Percentiles rank a stretch among this genome's conserved stretches.
These are phyloP conservation scores for Salvator merianae DNA, from an alignment of 2,113 vertebrate genomes.

Conservation along the genomic window DNA sequence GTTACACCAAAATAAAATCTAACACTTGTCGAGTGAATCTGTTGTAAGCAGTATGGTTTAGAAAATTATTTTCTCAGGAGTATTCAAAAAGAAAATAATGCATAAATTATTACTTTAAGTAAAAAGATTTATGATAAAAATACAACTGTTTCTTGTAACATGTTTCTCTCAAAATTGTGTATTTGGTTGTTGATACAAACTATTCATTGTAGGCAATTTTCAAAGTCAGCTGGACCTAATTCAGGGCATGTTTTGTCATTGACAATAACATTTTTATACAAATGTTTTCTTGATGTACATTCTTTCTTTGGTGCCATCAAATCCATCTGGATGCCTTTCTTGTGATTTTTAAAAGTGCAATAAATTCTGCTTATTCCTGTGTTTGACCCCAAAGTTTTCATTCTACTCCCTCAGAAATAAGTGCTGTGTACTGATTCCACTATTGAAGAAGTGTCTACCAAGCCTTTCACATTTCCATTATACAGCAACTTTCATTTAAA, in stretches of 20 bases:
- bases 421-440: background rate
- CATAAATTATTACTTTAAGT: background rate
- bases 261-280: constrained; percentile 21
- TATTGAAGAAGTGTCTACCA: background rate
- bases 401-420: background rate
- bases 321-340: constrained; percentile 36
- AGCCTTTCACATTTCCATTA: background rate
- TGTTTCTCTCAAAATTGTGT: background rate
- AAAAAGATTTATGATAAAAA: background rate
- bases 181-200: background rate
- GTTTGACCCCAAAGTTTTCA: background rate
- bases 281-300: constrained; percentile 51
- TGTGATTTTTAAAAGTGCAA: background rate
- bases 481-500: background rate
- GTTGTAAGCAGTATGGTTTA: constrained; percentile 50
- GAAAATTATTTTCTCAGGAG: constrained; percentile 51
- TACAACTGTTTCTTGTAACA: background rate
- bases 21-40: constrained; percentile 47
- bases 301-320: constrained; percentile 64
- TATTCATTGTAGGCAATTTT: rapidly evolving
- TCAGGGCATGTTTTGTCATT: background rate
- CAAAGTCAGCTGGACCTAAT: background rate
- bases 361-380: background rate
- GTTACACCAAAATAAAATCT: constrained; percentile 60
- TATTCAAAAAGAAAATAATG: constrained; percentile 34